These are phyloP conservation scores for Drosophila sturtevanti DNA, from an alignment of 1,140 invertebrate genomes.

Conservation along the genomic window DNA sequence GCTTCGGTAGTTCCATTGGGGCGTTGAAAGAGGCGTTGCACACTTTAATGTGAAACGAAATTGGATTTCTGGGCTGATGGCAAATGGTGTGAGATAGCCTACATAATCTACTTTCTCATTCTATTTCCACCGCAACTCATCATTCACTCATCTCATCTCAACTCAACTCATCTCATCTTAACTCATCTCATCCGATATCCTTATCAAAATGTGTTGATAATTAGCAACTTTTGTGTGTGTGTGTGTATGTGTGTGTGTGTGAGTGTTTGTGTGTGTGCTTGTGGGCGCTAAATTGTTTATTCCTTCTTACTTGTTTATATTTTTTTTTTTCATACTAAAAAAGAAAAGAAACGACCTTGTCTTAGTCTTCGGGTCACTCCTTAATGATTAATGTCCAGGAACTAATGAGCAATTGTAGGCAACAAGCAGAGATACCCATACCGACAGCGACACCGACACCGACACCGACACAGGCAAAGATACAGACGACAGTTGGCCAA, in stretches of 20 bases:
- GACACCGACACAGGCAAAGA: not conserved
- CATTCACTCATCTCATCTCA: constrained; percentile 16
- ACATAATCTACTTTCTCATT: constrained; percentile 8
- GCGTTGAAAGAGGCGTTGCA: constrained; percentile 77
- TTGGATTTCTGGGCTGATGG: constrained; percentile 60
- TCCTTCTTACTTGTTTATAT: constrained; percentile 16
- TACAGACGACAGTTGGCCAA: constrained; percentile 3
- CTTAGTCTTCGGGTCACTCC: constrained; percentile 54
- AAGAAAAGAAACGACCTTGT: constrained; percentile 47
- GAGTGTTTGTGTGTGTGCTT: no score
- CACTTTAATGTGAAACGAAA: constrained; percentile 79
- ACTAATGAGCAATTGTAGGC: constrained; percentile 73
- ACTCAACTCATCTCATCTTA: constrained; percentile 3
- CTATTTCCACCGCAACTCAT: constrained; percentile 1
- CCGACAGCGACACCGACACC: not conserved
- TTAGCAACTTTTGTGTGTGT: constrained; percentile 62
- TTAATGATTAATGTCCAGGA: constrained; percentile 66
- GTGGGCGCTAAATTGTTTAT: constrained; percentile 49
- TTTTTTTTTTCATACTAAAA: not conserved
- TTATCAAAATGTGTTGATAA: constrained; percentile 71
- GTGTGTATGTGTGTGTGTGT: no score
- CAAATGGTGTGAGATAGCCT: constrained; percentile 3
- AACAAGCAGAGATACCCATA: no score
- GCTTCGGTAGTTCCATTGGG: constrained; percentile 68
- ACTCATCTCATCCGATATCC: constrained; percentile 12